These are phyloP conservation scores for Otocyon megalotis DNA, from an alignment of 2,113 vertebrate species.

Conservation along the genomic window DNA sequence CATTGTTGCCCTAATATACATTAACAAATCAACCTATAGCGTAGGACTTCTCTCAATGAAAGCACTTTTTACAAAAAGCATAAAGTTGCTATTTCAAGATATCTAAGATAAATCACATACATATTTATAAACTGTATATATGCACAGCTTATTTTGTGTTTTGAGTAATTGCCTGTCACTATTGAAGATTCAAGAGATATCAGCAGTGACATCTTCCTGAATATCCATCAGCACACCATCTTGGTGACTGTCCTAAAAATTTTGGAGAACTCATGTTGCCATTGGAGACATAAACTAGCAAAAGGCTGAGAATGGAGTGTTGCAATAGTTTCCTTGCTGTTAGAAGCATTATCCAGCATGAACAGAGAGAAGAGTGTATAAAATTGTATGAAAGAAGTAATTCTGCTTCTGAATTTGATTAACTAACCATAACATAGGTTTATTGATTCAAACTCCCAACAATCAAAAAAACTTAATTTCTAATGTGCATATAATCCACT, in stretches of 20 bases:
- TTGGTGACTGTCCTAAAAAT: background rate
- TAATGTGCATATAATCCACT: background rate
- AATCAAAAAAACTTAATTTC: background rate
- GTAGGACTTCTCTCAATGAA: background rate
- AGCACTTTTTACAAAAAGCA: background rate
- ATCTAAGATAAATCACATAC: background rate
- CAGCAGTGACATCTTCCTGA: background rate
- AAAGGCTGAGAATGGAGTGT: background rate
- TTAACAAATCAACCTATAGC: background rate
- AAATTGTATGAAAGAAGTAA: background rate
- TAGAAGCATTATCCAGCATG: background rate
- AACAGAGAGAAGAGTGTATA: background rate
- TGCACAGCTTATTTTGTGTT: background rate
- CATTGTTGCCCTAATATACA: background rate
- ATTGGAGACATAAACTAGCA: background rate
- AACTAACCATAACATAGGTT: background rate
- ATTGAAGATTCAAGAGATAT: background rate
- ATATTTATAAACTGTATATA: background rate
- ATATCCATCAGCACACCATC: background rate
- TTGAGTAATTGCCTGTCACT: background rate
- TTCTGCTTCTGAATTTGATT: background rate
- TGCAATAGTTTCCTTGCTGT: background rate
- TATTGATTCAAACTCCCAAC: background rate
- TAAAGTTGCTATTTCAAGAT: background rate
- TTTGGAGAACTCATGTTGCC: background rate